phyloP scores from a whole-genome alignment of 2,113 vertebrate genomes.

The Python bivittatus region DNA sequence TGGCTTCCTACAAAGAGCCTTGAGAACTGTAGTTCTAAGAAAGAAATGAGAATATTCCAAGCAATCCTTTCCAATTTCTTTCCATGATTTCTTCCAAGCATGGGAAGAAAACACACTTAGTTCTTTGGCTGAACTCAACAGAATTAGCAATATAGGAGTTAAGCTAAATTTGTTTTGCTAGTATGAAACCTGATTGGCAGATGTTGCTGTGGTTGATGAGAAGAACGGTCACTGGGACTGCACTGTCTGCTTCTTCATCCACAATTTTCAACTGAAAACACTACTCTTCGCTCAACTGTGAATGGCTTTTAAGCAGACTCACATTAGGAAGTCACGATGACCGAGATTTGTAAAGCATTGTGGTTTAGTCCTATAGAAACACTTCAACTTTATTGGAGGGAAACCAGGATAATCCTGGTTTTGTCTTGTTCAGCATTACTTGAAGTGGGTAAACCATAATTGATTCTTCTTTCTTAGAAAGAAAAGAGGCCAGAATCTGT shows the following conservation, averaged over 20 bases:
- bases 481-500: no score
- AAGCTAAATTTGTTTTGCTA: background rate
- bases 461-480: no score
- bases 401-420: no score
- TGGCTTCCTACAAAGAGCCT: background rate
- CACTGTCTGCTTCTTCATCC: background rate
- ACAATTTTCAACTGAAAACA: background rate
- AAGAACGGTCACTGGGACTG: background rate
- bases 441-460: no score
- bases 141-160: background rate
- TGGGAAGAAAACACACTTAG: background rate
- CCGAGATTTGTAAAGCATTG: background rate
- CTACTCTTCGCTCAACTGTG: background rate
- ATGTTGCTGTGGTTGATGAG: background rate
- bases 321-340: background rate
- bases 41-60: background rate
- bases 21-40: background rate
- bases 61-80: no score
- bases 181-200: background rate
- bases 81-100: no score
- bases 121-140: background rate
- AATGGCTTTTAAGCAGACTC: background rate
- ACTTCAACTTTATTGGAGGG: no score
- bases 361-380: no score
- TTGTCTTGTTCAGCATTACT: no score